Evolutionary conservation across 2,113 vertebrate genomes (phyloP).

Genomic region (Glareola pratincola): DNA sequence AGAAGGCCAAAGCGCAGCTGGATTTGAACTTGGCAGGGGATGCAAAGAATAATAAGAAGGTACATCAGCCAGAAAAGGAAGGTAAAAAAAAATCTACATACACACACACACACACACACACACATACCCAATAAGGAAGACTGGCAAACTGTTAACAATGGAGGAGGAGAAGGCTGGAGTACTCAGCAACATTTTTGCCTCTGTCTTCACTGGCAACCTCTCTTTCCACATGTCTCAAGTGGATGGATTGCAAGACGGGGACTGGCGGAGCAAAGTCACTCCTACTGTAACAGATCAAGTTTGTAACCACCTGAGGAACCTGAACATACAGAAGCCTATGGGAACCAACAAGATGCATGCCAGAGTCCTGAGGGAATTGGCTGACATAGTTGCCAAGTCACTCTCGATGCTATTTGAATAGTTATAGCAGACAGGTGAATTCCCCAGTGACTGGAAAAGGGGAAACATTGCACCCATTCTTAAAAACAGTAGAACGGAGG

Average conservation of each 20-base stretch:
- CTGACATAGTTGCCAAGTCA: neutral
- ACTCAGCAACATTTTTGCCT: no score
- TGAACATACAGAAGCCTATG: no score
- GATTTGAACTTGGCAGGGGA: no score
- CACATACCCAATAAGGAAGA: neutral
- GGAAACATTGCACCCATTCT: neutral
- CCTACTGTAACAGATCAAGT: no score
- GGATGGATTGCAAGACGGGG: no score
- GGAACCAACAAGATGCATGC: no score
- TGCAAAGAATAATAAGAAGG: neutral
- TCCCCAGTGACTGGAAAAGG: neutral
- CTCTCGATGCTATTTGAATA: neutral
- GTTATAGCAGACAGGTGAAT: neutral
- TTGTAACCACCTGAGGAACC: no score
- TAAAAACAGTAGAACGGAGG: neutral
- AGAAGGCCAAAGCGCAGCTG: no score
- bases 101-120: no score
- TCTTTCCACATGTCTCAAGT: no score
- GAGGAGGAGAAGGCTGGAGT: neutral
- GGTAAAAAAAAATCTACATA: neutral
- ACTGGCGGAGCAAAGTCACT: no score
- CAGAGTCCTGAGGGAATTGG: neutral
- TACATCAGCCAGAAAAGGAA: neutral
- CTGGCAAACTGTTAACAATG: neutral
- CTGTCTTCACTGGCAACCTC: no score